A percentile compares a stretch with the other conserved stretches of the same genome.
These are phyloP conservation scores for Psilopsiagon aymara DNA, from an alignment of 2,113 vertebrate species.

Conservation along the genomic window DNA sequence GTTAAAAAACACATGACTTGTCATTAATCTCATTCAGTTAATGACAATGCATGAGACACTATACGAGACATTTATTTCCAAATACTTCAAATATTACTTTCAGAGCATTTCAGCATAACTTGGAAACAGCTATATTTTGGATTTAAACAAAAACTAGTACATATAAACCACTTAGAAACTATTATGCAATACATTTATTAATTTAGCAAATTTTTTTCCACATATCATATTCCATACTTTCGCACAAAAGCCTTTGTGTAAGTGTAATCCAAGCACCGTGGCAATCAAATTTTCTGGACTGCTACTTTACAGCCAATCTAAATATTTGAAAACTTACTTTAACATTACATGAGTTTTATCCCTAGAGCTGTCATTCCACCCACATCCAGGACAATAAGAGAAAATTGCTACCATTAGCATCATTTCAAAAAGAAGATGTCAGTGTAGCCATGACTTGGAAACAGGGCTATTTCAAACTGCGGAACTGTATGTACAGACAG, in stretches of 20 bases:
- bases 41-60: neutral
- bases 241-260: neutral
- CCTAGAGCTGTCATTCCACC: neutral
- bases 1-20: neutral
- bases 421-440: neutral
- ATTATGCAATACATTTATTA: neutral
- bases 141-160: neutral
- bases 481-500: neutral
- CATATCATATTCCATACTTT: neutral
- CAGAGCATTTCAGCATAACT: neutral
- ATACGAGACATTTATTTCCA: neutral
- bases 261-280: neutral
- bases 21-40: neutral
- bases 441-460: neutral
- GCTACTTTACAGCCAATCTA: neutral
- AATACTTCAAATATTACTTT: neutral
- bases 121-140: neutral
- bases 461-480: neutral
- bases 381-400: neutral
- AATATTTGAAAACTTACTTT: constrained; percentile 8
- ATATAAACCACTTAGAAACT: neutral
- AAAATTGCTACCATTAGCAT: neutral
- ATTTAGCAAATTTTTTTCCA: neutral
- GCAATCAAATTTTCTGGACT: neutral
- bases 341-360: neutral